These are phyloP conservation scores for Mongoloraphidia duomilia DNA, from an alignment of 2,888 invertebrate genomes.

Conservation along the genomic window DNA sequence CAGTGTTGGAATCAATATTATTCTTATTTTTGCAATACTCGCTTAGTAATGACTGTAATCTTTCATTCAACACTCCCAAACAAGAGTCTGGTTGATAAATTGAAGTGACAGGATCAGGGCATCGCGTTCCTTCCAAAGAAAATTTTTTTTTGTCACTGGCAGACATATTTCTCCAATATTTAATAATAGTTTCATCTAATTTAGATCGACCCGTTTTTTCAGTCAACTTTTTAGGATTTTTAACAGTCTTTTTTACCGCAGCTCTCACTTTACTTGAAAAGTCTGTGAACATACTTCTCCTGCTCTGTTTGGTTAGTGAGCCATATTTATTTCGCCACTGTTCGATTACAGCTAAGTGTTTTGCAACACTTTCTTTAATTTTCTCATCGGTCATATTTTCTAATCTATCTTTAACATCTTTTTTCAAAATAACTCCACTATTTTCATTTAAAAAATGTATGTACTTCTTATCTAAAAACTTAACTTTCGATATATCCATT, in stretches of 20 bases:
- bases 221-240: too few relatives aligned
- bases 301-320: too few relatives aligned
- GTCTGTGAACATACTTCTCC: too few relatives aligned
- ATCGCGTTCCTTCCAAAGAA: conserved; percentile 19
- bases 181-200: conserved; percentile 42
- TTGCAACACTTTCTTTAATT: too few relatives aligned
- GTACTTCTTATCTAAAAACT: conserved; percentile 64
- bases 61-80: conserved; percentile 77
- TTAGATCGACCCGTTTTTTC: conserved; percentile 42
- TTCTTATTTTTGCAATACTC: conserved; percentile 38
- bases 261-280: too few relatives aligned
- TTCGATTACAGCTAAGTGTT: background rate
- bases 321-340: too few relatives aligned
- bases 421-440: conserved; percentile 44
- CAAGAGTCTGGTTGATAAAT: conserved; percentile 56
- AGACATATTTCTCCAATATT: conserved; percentile 46
- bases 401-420: conserved; percentile 39
- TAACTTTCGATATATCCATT: conserved; percentile 74
- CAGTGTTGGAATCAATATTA: conserved; percentile 19
- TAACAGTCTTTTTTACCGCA: too few relatives aligned
- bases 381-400: conserved; percentile 26
- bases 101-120: conserved; percentile 64
- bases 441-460: conserved; percentile 75
- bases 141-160: too few relatives aligned
- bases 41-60: conserved; percentile 51